These are phyloP conservation scores for Oxytorus armatus DNA, from an alignment of 2,888 invertebrate species.

Conservation along the genomic window DNA sequence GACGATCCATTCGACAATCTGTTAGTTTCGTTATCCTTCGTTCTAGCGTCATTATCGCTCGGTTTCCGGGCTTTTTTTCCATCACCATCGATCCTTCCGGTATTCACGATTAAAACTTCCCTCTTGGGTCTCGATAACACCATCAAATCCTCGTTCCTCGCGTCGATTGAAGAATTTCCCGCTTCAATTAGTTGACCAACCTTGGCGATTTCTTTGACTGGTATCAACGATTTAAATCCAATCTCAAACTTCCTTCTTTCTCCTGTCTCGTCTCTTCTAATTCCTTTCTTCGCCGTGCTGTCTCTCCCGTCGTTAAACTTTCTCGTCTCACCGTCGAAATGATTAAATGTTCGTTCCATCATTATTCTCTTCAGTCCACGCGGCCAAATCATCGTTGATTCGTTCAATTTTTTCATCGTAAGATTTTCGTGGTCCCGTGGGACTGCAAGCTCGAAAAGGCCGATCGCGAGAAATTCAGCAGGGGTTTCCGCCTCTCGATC, in stretches of 20 bases:
- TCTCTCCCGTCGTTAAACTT: background rate
- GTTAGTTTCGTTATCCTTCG: slow-evolving; percentile 22
- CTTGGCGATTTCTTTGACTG: slow-evolving; percentile 12
- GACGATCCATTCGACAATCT: slow-evolving; percentile 20
- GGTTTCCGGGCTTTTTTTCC: background rate
- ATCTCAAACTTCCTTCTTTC: slow-evolving; percentile 3
- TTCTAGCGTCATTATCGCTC: background rate
- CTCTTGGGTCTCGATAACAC: background rate
- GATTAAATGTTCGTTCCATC: slow-evolving; percentile 10
- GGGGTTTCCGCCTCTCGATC: slow-evolving; percentile 24
- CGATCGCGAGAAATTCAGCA: slow-evolving; percentile 26
- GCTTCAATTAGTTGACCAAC: slow-evolving; percentile 39
- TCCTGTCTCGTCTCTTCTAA: background rate
- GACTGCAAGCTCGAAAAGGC: slow-evolving; percentile 40
- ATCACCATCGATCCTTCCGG: slow-evolving; percentile 11
- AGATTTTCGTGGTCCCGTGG: slow-evolving; percentile 56
- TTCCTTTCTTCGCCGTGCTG: slow-evolving; percentile 2
- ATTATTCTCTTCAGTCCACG: background rate
- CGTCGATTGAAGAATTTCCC: slow-evolving; percentile 25
- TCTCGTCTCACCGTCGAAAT: background rate
- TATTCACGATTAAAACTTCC: background rate
- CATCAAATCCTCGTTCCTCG: background rate
- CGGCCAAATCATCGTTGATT: slow-evolving; percentile 6
- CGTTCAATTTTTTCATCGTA: slow-evolving; percentile 42
- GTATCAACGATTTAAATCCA: slow-evolving; percentile 53